Percentiles rank a stretch among this genome's conserved stretches.
Evolutionary conservation across 2,888 invertebrate species (phyloP).

Genomic region (Orthosia incerta): DNA sequence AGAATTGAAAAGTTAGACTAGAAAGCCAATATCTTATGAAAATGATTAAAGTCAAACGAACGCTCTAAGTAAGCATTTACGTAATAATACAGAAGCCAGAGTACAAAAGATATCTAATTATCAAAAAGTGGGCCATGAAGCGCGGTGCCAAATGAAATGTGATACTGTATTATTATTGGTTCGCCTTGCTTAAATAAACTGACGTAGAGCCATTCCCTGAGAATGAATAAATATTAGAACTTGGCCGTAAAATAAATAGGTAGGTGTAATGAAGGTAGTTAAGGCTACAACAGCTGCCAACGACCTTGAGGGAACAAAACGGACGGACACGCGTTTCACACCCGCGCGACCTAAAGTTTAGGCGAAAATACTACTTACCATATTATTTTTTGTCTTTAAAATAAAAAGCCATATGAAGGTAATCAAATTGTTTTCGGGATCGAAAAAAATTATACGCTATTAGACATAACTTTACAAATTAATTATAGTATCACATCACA

Average conservation of each 20-base stretch:
- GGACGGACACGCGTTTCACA: too few relatives aligned
- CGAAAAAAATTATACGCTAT: too few relatives aligned
- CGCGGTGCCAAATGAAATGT: constrained; percentile 41
- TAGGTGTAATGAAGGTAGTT: constrained; percentile 72
- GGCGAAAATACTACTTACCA: too few relatives aligned
- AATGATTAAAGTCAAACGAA: not conserved
- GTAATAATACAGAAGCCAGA: constrained; percentile 19
- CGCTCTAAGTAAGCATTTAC: constrained; percentile 23
- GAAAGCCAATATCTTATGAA: constrained; percentile 27
- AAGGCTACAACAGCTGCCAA: constrained; percentile 40
- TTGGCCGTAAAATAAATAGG: constrained; percentile 64
- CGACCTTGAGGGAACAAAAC: too few relatives aligned
- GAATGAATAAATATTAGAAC: constrained; percentile 65
- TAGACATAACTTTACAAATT: too few relatives aligned
- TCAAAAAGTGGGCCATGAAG: constrained; percentile 24
- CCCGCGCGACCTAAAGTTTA: too few relatives aligned
- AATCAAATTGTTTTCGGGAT: too few relatives aligned
- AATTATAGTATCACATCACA: too few relatives aligned
- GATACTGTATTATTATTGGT: constrained; percentile 20
- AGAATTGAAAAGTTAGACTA: not conserved
- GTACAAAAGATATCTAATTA: constrained; percentile 37
- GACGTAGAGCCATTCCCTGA: constrained; percentile 21
- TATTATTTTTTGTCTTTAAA: too few relatives aligned
- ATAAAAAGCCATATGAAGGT: too few relatives aligned
- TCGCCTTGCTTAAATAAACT: constrained; percentile 15